Conservation (phyloP, 2,113 vertebrate genomes). For the Procavia capensis region DNA sequence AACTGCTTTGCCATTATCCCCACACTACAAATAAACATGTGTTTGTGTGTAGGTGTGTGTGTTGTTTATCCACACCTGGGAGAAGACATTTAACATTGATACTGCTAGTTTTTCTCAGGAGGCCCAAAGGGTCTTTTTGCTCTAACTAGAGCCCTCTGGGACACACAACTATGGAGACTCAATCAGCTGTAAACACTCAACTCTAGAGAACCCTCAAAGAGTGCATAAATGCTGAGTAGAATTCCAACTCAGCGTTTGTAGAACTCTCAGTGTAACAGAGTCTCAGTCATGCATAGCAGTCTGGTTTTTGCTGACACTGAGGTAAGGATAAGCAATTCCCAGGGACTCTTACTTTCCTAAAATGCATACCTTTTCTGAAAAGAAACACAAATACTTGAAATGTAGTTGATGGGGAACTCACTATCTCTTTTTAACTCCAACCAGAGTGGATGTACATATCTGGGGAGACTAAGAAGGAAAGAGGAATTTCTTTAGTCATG, state of each 20-base stretch:
- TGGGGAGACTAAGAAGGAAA: background rate
- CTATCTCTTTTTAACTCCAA: background rate
- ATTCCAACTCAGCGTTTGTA: background rate
- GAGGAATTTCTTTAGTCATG: background rate
- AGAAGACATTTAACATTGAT: background rate
- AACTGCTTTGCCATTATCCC: background rate
- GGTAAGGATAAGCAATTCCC: constrained; percentile 41
- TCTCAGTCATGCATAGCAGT: constrained; percentile 14
- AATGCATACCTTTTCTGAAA: background rate
- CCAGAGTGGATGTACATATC: background rate
- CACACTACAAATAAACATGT: background rate
- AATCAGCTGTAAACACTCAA: background rate
- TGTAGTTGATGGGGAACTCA: background rate
- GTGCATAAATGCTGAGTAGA: background rate
- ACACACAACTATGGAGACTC: background rate
- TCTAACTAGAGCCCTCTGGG: background rate
- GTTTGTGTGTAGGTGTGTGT: background rate
- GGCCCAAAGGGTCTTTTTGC: constrained; percentile 23
- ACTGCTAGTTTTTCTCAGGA: background rate
- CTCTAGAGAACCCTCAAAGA: background rate
- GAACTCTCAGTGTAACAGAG: background rate
- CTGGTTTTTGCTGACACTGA: background rate
- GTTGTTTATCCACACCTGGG: background rate
- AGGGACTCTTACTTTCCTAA: background rate
- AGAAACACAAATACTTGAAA: background rate